Evolutionary conservation across 2,888 invertebrate genomes (phyloP).

Genomic region (Sarcophaga caerulescens): DNA sequence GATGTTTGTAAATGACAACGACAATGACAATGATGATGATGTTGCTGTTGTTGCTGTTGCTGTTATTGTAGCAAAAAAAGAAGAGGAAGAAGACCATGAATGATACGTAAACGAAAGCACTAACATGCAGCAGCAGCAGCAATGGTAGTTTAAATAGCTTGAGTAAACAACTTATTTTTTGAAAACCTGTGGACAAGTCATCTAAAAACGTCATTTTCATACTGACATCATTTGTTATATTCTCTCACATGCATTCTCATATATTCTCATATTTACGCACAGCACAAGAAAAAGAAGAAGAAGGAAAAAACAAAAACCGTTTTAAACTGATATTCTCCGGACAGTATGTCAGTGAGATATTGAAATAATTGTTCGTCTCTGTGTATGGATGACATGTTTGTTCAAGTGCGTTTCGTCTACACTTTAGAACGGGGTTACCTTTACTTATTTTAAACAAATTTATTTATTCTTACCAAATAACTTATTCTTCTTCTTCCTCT

Average conservation of each 20-base stretch:
- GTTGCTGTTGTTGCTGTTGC: neutral
- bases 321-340: conserved; percentile 68
- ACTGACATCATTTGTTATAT: conserved; percentile 55
- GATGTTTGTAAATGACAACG: neutral
- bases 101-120: conserved; percentile 3
- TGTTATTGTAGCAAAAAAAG: neutral
- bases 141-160: conserved; percentile 35
- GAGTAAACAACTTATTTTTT: conserved; percentile 59
- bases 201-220: conserved; percentile 65
- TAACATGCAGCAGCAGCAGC: neutral
- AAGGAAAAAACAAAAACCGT: neutral
- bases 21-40: neutral
- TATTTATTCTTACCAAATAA: conserved; percentile 17
- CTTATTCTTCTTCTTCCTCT: neutral
- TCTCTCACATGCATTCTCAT: conserved; percentile 6
- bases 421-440: conserved; percentile 24
- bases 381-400: conserved; percentile 75
- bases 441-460: conserved; percentile 1
- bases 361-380: conserved; percentile 78
- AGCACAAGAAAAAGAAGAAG: neutral
- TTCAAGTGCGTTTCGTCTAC: conserved; percentile 49
- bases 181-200: conserved; percentile 53
- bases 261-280: conserved; percentile 8
- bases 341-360: conserved; percentile 76
- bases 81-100: conserved; percentile 1